Conservation (phyloP, 2,797 vertebrate genomes). For the Phrynocephalus forsythii region DNA sequence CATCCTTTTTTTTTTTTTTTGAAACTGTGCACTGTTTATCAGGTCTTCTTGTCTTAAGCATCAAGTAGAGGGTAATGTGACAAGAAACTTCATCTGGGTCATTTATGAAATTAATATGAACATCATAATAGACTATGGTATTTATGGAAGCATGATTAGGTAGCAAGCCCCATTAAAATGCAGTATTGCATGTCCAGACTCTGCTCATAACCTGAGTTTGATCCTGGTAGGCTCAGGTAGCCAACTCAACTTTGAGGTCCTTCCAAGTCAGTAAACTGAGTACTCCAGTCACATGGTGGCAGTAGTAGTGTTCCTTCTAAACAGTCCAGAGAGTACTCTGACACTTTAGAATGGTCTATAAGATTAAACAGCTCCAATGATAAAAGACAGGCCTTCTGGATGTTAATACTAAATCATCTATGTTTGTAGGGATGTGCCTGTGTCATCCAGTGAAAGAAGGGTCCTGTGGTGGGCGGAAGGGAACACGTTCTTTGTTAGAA, state of each 20-base stretch:
- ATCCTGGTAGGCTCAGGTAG: no score
- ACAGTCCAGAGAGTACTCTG: no score
- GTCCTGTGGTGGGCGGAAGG: neutral
- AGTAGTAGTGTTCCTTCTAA: no score
- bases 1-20: neutral
- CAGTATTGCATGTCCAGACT: no score
- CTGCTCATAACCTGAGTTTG: no score
- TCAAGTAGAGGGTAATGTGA: neutral
- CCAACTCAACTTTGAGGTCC: no score
- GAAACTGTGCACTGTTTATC: neutral
- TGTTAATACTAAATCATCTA: neutral
- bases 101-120: neutral
- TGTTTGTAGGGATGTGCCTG: neutral
- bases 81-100: neutral
- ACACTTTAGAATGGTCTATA: no score
- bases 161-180: neutral
- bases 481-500: neutral
- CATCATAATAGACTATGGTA: neutral
- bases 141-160: neutral
- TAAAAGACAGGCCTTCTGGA: neutral
- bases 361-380: no score
- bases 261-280: no score
- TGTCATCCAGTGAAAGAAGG: neutral
- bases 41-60: neutral
- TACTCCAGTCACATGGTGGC: no score